Conservation (phyloP, 2,113 vertebrate genomes). For the Brienomyrus brachyistius region DNA sequence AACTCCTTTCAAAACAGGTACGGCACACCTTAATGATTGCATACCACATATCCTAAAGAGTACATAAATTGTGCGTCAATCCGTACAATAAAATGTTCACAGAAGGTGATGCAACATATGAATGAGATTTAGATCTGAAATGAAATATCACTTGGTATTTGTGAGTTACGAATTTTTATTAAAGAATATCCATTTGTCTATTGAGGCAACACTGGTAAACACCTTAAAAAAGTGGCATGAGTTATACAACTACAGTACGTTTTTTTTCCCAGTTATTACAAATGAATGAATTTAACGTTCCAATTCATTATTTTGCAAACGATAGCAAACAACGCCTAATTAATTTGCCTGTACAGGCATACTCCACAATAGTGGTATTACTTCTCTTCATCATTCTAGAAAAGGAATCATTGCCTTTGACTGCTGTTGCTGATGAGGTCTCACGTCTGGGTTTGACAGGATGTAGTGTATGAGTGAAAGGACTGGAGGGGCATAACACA, state of each 20-base stretch:
- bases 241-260: neutral
- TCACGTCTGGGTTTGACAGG: neutral
- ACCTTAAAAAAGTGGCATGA: neutral
- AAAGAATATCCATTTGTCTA: neutral
- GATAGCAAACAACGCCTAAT: neutral
- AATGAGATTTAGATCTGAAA: neutral
- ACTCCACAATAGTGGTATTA: neutral
- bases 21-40: constrained; percentile 12
- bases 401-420: neutral
- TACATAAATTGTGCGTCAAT: neutral
- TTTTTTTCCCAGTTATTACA: neutral
- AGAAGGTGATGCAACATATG: neutral
- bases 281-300: neutral
- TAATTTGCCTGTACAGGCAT: neutral
- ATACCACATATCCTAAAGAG: constrained; percentile 9
- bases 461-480: neutral
- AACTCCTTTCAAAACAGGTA: constrained; percentile 95
- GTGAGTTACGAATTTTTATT: neutral
- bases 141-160: neutral
- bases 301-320: neutral
- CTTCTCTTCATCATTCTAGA: neutral
- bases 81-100: neutral
- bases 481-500: neutral
- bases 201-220: neutral
- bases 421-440: neutral